Percentiles rank a stretch among this genome's conserved stretches.
phyloP scores from a whole-genome alignment of 2,888 invertebrate genomes.

The Trissolcus japonicus region DNA sequence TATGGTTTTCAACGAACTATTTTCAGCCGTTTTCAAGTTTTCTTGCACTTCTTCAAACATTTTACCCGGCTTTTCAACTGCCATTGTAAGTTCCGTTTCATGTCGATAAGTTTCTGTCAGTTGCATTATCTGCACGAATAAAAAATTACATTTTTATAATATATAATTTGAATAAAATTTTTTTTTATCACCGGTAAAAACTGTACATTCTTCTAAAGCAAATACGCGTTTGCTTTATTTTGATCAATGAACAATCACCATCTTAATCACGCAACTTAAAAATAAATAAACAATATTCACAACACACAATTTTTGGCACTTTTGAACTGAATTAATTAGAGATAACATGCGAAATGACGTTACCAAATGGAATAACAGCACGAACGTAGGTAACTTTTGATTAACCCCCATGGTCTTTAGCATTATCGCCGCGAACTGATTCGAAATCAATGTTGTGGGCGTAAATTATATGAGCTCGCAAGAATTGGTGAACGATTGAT shows the following conservation, averaged over 20 bases:
- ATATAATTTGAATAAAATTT: too few relatives aligned
- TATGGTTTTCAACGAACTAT: conserved; percentile 15
- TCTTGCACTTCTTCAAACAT: not conserved
- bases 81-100: conserved; percentile 5
- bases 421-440: conserved; percentile 63
- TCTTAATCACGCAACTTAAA: not conserved
- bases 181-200: too few relatives aligned
- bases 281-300: conserved; percentile 1
- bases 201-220: not conserved
- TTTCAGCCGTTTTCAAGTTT: conserved; percentile 3
- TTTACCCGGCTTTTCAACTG: not conserved
- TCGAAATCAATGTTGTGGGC: conserved; percentile 44
- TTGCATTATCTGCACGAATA: conserved; percentile 28
- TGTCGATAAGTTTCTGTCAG: conserved; percentile 34
- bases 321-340: not conserved
- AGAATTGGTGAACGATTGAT: conserved; percentile 66
- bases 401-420: conserved; percentile 61
- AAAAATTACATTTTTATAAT: not conserved
- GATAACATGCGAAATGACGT: conserved; percentile 14
- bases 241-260: not conserved
- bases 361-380: conserved; percentile 66
- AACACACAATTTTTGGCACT: conserved; percentile 11
- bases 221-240: too few relatives aligned
- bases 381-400: conserved; percentile 53
- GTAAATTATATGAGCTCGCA: conserved; percentile 69